Conservation (phyloP, 2,113 vertebrate genomes). For the Cheilinus undulatus region DNA sequence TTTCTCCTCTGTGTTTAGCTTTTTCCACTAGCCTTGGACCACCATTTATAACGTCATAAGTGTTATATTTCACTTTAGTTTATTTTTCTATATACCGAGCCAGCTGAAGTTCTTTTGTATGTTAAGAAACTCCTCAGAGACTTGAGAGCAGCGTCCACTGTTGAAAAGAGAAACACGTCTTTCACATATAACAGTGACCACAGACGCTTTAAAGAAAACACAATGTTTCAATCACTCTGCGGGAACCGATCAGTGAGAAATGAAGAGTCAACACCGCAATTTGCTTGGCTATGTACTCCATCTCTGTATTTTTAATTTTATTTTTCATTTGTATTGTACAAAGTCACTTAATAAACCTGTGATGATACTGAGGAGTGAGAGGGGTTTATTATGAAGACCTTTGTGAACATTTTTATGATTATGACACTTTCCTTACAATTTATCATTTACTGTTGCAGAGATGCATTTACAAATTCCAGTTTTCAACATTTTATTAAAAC, state of each 20-base stretch:
- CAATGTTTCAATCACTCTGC: constrained; percentile 58
- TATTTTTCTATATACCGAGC: constrained; percentile 89
- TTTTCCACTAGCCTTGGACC: constrained; percentile 87
- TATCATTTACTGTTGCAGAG: no score
- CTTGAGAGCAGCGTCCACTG: constrained; percentile 82
- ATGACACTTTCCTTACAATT: no score
- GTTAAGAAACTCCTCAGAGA: constrained; percentile 74
- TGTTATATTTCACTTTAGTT: constrained; percentile 95
- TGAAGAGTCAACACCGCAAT: constrained; percentile 85
- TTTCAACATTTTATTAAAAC: constrained; percentile 3
- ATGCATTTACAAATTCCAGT: neutral
- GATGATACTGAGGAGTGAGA: constrained; percentile 80
- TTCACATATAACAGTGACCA: constrained; percentile 25
- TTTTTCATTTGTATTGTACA: constrained; percentile 99
- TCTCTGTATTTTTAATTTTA: constrained; percentile 92
- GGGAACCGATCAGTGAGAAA: constrained; percentile 84
- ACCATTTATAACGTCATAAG: constrained; percentile 92
- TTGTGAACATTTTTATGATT: no score
- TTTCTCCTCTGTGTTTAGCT: constrained; percentile 88
- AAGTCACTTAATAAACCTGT: constrained; percentile 99
- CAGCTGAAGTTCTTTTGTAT: constrained; percentile 88
- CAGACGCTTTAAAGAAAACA: constrained; percentile 20
- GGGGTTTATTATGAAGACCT: constrained; percentile 33
- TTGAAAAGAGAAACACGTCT: constrained; percentile 41
- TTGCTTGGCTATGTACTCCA: constrained; percentile 96